Conservation (phyloP, 2,113 vertebrate species). For the Emydocephalus ijimae region DNA sequence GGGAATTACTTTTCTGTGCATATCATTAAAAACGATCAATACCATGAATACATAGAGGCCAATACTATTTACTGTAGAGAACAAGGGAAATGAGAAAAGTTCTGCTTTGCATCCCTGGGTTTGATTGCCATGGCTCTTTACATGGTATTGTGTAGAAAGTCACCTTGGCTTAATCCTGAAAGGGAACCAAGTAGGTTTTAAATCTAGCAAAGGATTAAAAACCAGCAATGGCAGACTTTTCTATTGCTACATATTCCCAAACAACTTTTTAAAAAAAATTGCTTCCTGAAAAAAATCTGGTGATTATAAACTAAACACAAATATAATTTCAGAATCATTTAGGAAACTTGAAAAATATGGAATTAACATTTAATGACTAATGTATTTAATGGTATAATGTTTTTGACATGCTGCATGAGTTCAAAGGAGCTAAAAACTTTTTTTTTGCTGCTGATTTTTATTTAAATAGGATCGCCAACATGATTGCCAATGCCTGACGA, state of each 20-base stretch:
- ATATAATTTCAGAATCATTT: neutral
- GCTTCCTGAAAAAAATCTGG: neutral
- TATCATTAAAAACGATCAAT: conserved; percentile 87
- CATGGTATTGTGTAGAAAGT: conserved; percentile 50
- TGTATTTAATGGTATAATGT: neutral
- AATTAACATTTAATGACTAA: neutral
- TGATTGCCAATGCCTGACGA: no score
- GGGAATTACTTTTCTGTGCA: conserved; percentile 87
- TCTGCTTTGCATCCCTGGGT: conserved; percentile 54
- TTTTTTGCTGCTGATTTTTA: neutral
- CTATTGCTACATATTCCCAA: neutral
- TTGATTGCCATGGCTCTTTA: conserved; percentile 37
- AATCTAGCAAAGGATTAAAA: neutral
- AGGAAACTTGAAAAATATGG: neutral
- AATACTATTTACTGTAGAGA: conserved; percentile 75
- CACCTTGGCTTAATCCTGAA: conserved; percentile 26
- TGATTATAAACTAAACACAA: neutral
- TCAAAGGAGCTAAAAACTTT: neutral
- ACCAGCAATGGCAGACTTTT: neutral
- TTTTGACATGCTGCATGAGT: neutral
- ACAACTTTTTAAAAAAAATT: neutral
- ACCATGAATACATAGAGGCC: conserved; percentile 72
- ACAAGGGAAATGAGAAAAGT: conserved; percentile 53
- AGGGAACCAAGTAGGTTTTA: neutral
- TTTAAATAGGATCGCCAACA: no score